Evolutionary conservation across 2,888 invertebrate genomes (phyloP).

Genomic region (Lomographa bimaculata): DNA sequence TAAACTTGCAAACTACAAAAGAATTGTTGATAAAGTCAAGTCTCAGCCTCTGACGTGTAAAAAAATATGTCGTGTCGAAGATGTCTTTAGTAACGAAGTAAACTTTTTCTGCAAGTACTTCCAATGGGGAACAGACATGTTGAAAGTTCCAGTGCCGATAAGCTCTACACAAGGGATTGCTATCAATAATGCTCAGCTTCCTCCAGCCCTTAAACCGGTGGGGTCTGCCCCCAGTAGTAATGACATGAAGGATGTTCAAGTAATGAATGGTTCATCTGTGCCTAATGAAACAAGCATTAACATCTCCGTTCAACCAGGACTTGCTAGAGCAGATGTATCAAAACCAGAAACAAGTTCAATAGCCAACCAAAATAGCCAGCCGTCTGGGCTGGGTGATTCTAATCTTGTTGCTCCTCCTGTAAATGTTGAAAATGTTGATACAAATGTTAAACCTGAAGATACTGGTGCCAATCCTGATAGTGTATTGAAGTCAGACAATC

Average conservation of each 20-base stretch:
- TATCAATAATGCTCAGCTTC: slow-evolving; percentile 9
- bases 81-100: slow-evolving; percentile 47
- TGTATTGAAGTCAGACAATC: too few relatives aligned
- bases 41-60: slow-evolving; percentile 46
- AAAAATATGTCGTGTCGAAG: slow-evolving; percentile 55
- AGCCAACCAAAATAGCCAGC: slow-evolving; percentile 16
- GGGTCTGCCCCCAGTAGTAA: slow-evolving; percentile 1
- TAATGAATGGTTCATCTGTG: slow-evolving; percentile 13
- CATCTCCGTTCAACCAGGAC: slow-evolving; percentile 1
- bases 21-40: slow-evolving; percentile 44
- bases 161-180: slow-evolving; percentile 21
- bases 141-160: slow-evolving; percentile 33
- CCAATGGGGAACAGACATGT: slow-evolving; percentile 57
- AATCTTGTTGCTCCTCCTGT: slow-evolving; percentile 13
- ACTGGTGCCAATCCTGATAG: slow-evolving; percentile 12
- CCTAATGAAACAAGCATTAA: slow-evolving; percentile 7
- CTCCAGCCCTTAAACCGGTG: slow-evolving; percentile 18
- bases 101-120: slow-evolving; percentile 70
- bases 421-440: slow-evolving; percentile 4
- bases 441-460: slow-evolving; percentile 14
- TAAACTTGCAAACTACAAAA: slow-evolving; percentile 43
- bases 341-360: slow-evolving; percentile 21
- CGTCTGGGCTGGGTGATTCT: slow-evolving; percentile 6
- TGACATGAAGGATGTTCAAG: slow-evolving; percentile 26
- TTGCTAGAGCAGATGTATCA: slow-evolving; percentile 9